A percentile compares a stretch with the other conserved stretches of the same genome.
Conservation (phyloP, 2,113 vertebrate genomes). For the Trichomycterus rosablanca region DNA sequence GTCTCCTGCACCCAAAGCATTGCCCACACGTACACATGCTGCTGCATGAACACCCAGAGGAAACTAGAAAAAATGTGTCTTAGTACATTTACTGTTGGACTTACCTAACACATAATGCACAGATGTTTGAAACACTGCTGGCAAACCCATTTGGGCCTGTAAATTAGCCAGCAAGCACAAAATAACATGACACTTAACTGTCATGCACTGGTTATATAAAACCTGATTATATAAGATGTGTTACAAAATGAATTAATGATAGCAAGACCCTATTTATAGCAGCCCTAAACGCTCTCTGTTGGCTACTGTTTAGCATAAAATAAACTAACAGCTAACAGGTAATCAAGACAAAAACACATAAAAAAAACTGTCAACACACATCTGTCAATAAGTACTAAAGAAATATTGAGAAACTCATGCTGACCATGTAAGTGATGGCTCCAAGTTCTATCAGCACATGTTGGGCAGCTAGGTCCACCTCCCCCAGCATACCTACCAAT, state of each 20-base stretch:
- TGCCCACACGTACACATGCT: conserved; percentile 78
- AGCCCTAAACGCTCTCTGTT: background rate
- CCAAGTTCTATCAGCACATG: conserved; percentile 76
- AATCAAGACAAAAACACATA: too few species aligned
- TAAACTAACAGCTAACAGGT: too few species aligned
- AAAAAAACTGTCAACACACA: background rate
- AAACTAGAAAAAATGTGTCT: conserved; percentile 63
- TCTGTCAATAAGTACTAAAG: conserved; percentile 13
- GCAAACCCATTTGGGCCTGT: too few species aligned
- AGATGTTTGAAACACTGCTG: too few species aligned
- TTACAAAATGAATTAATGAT: too few species aligned
- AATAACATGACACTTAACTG: too few species aligned
- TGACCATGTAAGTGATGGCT: conserved; percentile 74
- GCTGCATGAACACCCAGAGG: conserved; percentile 76
- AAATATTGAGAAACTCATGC: background rate
- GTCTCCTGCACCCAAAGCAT: conserved; percentile 77
- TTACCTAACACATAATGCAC: too few species aligned
- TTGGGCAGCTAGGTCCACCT: conserved; percentile 80
- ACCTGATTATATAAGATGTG: too few species aligned
- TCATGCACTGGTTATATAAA: too few species aligned
- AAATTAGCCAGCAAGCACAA: too few species aligned
- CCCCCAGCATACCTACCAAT: conserved; percentile 73
- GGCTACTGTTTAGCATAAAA: background rate
- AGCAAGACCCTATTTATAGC: too few species aligned
- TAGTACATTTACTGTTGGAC: too few species aligned